phyloP scores from a whole-genome alignment of 2,113 vertebrate species.

The Megalops atlanticus region DNA sequence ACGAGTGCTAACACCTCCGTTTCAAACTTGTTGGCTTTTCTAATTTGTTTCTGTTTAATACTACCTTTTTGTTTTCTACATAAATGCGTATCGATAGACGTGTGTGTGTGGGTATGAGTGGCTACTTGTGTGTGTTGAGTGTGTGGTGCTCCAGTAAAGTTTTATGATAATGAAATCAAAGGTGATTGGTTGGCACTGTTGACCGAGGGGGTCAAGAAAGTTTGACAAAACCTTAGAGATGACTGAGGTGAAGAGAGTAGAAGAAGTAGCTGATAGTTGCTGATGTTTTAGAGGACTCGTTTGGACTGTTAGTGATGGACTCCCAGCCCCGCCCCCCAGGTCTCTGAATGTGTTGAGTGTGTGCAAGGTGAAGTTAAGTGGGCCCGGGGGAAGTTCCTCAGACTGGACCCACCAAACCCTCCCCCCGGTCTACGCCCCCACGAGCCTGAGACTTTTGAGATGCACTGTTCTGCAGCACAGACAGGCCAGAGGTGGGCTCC shows the following conservation, averaged over 20 bases:
- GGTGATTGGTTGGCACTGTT: not conserved
- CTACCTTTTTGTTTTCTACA: slow-evolving; percentile 50
- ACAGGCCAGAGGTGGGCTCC: not conserved
- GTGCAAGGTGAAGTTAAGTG: not conserved
- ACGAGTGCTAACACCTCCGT: slow-evolving; percentile 69
- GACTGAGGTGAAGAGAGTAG: slow-evolving; percentile 34
- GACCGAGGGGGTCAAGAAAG: slow-evolving; percentile 34
- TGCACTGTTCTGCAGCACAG: not conserved
- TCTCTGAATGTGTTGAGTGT: not conserved
- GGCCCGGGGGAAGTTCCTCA: not conserved
- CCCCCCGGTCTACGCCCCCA: not conserved
- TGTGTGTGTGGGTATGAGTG: slow-evolving; percentile 45
- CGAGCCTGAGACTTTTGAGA: not conserved
- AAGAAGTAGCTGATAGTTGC: slow-evolving; percentile 15
- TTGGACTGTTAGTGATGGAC: not conserved
- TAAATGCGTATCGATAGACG: slow-evolving; percentile 45
- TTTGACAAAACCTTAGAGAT: slow-evolving; percentile 55
- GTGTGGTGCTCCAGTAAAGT: slow-evolving; percentile 43
- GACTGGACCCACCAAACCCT: not conserved
- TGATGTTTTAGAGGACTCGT: slow-evolving; percentile 22
- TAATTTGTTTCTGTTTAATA: slow-evolving; percentile 60
- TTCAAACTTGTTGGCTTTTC: slow-evolving; percentile 56
- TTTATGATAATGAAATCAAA: slow-evolving; percentile 14
- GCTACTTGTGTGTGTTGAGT: slow-evolving; percentile 18
- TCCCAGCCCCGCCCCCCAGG: too few relatives aligned